These are phyloP conservation scores for Heterochromis multidens DNA, from an alignment of 2,113 vertebrate genomes.

Conservation along the genomic window DNA sequence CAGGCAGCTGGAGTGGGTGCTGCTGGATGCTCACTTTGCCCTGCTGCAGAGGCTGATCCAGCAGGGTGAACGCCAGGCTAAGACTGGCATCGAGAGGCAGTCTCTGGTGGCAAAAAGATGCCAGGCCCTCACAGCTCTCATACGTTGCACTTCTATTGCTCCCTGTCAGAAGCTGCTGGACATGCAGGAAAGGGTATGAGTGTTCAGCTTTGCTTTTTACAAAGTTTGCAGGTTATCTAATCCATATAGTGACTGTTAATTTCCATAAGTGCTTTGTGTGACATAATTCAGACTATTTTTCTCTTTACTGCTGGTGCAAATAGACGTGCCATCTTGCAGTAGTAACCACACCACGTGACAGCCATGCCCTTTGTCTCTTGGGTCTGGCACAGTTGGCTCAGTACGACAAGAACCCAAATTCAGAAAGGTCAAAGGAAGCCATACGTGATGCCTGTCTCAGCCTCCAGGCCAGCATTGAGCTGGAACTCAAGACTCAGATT, in stretches of 20 bases:
- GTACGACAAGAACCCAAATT: conserved; percentile 52
- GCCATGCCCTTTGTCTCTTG: conserved; percentile 59
- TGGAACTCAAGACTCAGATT: conserved; percentile 51
- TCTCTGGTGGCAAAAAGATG: conserved; percentile 59
- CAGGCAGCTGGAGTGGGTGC: conserved; percentile 74
- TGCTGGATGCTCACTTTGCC: conserved; percentile 68
- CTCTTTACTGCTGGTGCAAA: neutral
- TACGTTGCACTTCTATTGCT: conserved; percentile 55
- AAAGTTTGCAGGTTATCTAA: neutral
- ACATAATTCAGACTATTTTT: neutral
- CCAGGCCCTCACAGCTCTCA: conserved; percentile 38
- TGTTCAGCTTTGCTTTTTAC: neutral
- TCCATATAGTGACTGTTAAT: neutral
- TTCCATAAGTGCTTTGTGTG: neutral
- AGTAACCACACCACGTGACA: conserved; percentile 45
- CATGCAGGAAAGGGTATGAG: conserved; percentile 54
- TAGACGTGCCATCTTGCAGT: conserved; percentile 70
- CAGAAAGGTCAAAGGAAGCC: conserved; percentile 17
- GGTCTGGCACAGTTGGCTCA: conserved; percentile 67
- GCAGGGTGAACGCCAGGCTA: conserved; percentile 16
- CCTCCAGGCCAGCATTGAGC: conserved; percentile 68
- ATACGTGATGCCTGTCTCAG: conserved; percentile 58
- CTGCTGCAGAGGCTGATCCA: conserved; percentile 69
- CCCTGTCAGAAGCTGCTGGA: conserved; percentile 52
- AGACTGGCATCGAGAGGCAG: neutral